These are phyloP conservation scores for Callitettix versicolor DNA, from an alignment of 1,140 invertebrate species.

Conservation along the genomic window DNA sequence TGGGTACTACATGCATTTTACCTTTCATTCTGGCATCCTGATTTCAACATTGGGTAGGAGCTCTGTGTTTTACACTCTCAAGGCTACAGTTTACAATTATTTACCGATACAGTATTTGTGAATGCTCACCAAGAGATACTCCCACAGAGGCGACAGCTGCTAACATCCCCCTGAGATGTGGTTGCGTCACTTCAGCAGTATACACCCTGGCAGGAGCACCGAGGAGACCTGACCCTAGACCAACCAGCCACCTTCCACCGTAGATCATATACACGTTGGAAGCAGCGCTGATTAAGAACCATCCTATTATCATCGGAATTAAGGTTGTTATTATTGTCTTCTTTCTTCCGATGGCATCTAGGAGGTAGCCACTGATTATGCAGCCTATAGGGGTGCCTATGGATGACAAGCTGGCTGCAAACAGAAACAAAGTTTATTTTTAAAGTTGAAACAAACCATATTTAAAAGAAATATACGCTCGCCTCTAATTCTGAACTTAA, in stretches of 20 bases:
- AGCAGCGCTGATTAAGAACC: slow-evolving; percentile 49
- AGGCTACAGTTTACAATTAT: too few species aligned
- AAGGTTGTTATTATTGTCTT: slow-evolving; percentile 53
- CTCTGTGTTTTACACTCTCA: too few species aligned
- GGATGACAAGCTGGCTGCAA: slow-evolving; percentile 56
- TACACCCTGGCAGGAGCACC: slow-evolving; percentile 56
- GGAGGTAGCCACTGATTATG: slow-evolving; percentile 54
- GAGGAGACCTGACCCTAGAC: slow-evolving; percentile 56
- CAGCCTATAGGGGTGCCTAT: slow-evolving; percentile 60
- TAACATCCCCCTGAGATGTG: slow-evolving; percentile 53
- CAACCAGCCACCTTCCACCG: slow-evolving; percentile 44
- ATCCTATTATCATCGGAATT: slow-evolving; percentile 54
- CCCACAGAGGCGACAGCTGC: slow-evolving; percentile 49
- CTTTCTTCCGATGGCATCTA: slow-evolving; percentile 54
- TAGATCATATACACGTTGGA: slow-evolving; percentile 49
- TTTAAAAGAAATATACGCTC: too few species aligned
- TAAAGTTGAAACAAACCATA: too few species aligned
- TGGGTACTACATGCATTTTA: too few species aligned
- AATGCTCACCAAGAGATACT: slow-evolving; percentile 24
- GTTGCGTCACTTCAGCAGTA: slow-evolving; percentile 54
- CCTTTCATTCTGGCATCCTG: too few species aligned
- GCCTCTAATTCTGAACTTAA: too few species aligned
- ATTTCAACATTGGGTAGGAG: too few species aligned
- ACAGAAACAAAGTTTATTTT: too few species aligned
- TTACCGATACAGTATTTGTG: too few species aligned